Percentiles rank a stretch among this genome's conserved stretches.
Conservation (phyloP, 2,113 vertebrate species). For the Macquaria ambigua region DNA sequence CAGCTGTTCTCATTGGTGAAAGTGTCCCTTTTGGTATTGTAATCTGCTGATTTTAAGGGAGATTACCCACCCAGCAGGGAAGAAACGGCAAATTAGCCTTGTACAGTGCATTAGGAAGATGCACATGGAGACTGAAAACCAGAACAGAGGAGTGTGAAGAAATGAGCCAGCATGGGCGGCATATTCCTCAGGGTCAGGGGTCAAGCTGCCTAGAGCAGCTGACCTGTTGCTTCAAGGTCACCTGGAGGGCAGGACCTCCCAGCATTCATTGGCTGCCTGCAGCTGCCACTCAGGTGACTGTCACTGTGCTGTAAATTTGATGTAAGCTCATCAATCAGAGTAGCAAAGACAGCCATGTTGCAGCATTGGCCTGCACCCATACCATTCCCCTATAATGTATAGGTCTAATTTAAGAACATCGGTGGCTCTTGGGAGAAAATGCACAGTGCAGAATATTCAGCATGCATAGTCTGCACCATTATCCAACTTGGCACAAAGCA, state of each 20-base stretch:
- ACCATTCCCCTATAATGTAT: background rate
- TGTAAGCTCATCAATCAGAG: slow-evolving; percentile 31
- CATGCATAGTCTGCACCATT: background rate
- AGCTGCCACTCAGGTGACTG: slow-evolving; percentile 34
- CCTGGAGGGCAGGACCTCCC: slow-evolving; percentile 51
- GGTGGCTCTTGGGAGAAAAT: background rate
- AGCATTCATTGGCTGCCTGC: slow-evolving; percentile 16
- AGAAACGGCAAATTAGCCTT: background rate
- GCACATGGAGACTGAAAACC: slow-evolving; percentile 1
- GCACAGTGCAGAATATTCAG: slow-evolving; percentile 3
- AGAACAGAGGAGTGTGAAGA: slow-evolving; percentile 2
- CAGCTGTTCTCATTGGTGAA: background rate
- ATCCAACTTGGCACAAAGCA: background rate
- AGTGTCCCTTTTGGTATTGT: background rate
- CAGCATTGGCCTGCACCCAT: too few relatives aligned
- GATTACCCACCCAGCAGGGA: background rate
- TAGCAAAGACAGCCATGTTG: background rate
- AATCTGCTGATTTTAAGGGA: slow-evolving; percentile 3
- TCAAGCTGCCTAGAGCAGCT: slow-evolving; percentile 32
- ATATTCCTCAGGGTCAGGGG: slow-evolving; percentile 20
- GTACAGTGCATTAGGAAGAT: background rate
- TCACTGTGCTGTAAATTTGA: slow-evolving; percentile 1
- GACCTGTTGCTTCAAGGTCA: slow-evolving; percentile 60
- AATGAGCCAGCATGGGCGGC: background rate
- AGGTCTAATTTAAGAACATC: background rate